Evolutionary conservation across 2,888 invertebrate species (phyloP).

Genomic region (Chrysomela aeneicollis): DNA sequence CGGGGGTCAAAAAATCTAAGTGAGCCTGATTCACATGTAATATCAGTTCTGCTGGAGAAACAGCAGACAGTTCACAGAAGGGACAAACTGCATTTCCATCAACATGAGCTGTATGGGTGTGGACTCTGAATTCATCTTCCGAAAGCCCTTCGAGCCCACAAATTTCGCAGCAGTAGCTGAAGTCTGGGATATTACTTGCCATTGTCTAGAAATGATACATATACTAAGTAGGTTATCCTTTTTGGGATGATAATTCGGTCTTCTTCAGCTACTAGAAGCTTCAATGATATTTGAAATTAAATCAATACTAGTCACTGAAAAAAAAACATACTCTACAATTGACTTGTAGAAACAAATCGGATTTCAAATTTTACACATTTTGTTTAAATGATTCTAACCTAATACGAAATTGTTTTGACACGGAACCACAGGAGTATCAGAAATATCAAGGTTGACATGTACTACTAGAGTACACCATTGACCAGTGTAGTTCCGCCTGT

Average conservation of each 20-base stretch:
- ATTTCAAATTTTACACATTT: background rate
- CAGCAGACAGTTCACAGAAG: slow-evolving; percentile 79
- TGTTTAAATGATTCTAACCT: background rate
- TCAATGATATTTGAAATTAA: background rate
- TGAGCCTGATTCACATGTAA: slow-evolving; percentile 86
- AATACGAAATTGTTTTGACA: no score
- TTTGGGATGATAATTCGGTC: background rate
- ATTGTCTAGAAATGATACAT: slow-evolving; percentile 46
- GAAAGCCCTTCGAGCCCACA: slow-evolving; percentile 84
- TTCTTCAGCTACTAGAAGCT: background rate
- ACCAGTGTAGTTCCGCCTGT: no score
- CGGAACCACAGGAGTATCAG: no score
- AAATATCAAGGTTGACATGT: no score
- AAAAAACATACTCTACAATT: background rate
- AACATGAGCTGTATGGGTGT: slow-evolving; percentile 80
- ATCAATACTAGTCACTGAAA: background rate
- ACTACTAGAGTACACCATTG: no score
- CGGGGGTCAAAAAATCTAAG: slow-evolving; percentile 82
- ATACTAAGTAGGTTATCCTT: background rate
- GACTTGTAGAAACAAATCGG: background rate
- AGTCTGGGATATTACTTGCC: slow-evolving; percentile 66
- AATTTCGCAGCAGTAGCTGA: slow-evolving; percentile 78
- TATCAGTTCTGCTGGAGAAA: slow-evolving; percentile 77
- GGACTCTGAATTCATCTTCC: slow-evolving; percentile 80
- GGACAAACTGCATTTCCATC: slow-evolving; percentile 82